Percentiles rank a stretch among this genome's conserved stretches.
phyloP scores from a whole-genome alignment of 2,113 vertebrate genomes.

The Ochotona curzoniae region DNA sequence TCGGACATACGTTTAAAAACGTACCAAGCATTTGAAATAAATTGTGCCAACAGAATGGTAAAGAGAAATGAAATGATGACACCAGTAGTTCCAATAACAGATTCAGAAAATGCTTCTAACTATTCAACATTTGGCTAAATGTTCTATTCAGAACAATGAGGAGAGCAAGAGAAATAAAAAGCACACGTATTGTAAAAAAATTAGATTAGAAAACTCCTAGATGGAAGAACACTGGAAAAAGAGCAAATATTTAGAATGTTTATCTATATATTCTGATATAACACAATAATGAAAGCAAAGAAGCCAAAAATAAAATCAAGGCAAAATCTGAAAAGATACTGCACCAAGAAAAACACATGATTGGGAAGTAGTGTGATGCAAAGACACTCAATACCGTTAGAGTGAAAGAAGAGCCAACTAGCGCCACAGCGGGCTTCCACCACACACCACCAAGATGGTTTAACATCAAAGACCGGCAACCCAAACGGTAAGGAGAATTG shows the following conservation, averaged over 20 bases:
- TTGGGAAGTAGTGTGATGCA: background rate
- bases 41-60: background rate
- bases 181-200: background rate
- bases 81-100: background rate
- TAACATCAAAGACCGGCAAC: background rate
- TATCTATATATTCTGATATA: background rate
- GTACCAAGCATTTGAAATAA: background rate
- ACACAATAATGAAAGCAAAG: background rate
- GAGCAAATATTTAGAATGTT: background rate
- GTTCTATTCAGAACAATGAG: background rate
- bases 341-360: background rate
- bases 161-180: background rate
- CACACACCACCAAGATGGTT: background rate
- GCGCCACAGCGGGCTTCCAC: no score
- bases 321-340: background rate
- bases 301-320: background rate
- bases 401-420: background rate
- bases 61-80: background rate
- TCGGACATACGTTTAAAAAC: background rate
- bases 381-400: background rate
- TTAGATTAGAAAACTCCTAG: no score
- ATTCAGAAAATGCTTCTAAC: background rate
- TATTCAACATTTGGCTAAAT: background rate
- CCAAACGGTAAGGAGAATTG: background rate
- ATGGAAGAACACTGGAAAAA: background rate